A percentile compares a stretch with the other conserved stretches of the same genome.
These are phyloP conservation scores for Bostrychus sinensis DNA, from an alignment of 2,113 vertebrate genomes.

Conservation along the genomic window DNA sequence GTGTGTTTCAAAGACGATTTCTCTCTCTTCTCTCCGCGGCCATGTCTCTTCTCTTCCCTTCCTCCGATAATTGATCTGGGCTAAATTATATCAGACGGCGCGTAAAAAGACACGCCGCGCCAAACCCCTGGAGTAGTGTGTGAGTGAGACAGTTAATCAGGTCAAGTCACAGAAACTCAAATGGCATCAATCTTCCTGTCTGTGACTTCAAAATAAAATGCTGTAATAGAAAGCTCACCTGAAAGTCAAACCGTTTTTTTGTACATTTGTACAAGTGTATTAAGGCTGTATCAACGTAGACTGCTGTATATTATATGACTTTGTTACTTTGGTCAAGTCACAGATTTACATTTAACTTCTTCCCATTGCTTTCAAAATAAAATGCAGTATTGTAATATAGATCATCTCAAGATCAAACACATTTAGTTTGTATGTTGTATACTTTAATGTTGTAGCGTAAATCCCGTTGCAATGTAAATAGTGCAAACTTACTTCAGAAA, in stretches of 20 bases:
- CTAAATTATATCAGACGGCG: background rate
- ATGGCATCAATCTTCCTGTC: too few relatives aligned
- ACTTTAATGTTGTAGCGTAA: too few relatives aligned
- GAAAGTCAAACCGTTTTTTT: too few relatives aligned
- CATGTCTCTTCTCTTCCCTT: background rate
- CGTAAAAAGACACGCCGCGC: background rate
- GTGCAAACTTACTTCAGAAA: too few relatives aligned
- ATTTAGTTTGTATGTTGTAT: too few relatives aligned
- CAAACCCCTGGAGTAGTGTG: background rate
- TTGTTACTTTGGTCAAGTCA: background rate
- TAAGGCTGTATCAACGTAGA: too few relatives aligned
- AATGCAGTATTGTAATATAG: too few relatives aligned
- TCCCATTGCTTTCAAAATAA: background rate
- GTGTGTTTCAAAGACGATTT: background rate
- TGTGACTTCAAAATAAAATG: slow-evolving; percentile 22
- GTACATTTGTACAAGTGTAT: too few relatives aligned
- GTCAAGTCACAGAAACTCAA: background rate
- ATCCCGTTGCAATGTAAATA: too few relatives aligned
- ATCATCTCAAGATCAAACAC: too few relatives aligned
- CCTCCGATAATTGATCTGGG: background rate
- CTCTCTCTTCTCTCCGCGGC: background rate
- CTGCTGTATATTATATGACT: too few relatives aligned
- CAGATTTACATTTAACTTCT: background rate
- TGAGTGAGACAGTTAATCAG: background rate
- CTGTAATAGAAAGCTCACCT: too few relatives aligned